Percentiles rank a stretch among this genome's conserved stretches.
These are phyloP conservation scores for Gallinago stenura DNA, from an alignment of 2,797 vertebrate genomes.

Conservation along the genomic window DNA sequence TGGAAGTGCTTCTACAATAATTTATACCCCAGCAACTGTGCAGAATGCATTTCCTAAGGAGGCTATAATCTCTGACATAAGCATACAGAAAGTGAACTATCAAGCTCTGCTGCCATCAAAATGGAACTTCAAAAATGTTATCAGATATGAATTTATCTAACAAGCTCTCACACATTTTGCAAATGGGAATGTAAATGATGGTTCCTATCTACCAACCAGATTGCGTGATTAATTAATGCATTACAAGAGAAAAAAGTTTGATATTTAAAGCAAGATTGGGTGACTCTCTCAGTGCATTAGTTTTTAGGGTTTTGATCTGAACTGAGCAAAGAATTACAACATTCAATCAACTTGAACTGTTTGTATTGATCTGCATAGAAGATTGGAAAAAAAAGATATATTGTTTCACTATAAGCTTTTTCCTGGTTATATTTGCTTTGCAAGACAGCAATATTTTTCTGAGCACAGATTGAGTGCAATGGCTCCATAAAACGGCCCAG, in stretches of 20 bases:
- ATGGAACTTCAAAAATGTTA: neutral
- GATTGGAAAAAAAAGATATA: conserved; percentile 25
- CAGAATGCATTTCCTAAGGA: neutral
- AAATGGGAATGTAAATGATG: conserved; percentile 41
- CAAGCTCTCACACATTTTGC: neutral
- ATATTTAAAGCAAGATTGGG: neutral
- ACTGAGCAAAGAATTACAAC: conserved; percentile 21
- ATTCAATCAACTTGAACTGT: conserved; percentile 28
- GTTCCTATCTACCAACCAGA: neutral
- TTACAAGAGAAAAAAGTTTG: neutral
- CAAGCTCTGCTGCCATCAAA: neutral
- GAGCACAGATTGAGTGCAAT: conserved; percentile 26
- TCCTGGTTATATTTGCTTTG: conserved; percentile 52
- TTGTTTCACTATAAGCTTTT: conserved; percentile 35
- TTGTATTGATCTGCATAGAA: conserved; percentile 68
- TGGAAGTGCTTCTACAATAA: neutral
- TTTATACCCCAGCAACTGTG: neutral
- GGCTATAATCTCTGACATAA: neutral
- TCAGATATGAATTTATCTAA: conserved; percentile 2
- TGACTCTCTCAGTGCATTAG: neutral
- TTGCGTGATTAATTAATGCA: conserved; percentile 27
- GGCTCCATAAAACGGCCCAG: conserved; percentile 40
- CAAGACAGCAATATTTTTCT: conserved; percentile 46
- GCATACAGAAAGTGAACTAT: neutral
- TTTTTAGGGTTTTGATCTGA: conserved; percentile 29